Conservation (phyloP, 2,888 invertebrate genomes). For the Leptarthrus brevirostris region DNA sequence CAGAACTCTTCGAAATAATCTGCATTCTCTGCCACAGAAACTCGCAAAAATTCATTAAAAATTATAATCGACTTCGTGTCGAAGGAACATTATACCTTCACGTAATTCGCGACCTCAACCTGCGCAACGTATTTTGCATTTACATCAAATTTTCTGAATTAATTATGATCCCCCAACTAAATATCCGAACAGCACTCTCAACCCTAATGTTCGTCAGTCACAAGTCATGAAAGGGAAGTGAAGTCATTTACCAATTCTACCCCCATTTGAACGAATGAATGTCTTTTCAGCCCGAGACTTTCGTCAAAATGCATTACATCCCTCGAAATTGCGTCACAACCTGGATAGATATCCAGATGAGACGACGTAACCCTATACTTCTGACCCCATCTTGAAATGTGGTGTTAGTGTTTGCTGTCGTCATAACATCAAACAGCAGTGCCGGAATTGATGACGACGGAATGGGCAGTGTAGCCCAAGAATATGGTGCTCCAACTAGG, state of each 20-base stretch:
- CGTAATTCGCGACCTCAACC: background rate
- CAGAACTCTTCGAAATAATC: too few relatives aligned
- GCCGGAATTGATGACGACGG: background rate
- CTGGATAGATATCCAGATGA: background rate
- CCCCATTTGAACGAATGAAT: conserved; percentile 16
- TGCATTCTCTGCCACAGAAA: too few relatives aligned
- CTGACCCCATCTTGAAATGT: background rate
- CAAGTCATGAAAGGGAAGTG: conserved; percentile 6
- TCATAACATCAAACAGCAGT: background rate
- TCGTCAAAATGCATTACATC: conserved; percentile 30
- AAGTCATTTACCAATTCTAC: conserved; percentile 4
- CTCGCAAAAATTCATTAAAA: too few relatives aligned
- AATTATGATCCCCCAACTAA: background rate
- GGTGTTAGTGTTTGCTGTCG: background rate
- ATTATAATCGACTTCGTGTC: too few relatives aligned
- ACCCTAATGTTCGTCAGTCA: background rate
- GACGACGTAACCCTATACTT: background rate
- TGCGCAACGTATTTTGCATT: background rate
- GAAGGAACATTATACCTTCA: too few relatives aligned
- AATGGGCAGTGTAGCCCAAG: background rate
- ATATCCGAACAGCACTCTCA: background rate
- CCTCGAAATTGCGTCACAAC: conserved; percentile 12
- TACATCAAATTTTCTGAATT: conserved; percentile 18
- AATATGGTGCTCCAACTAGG: background rate
- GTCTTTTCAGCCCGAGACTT: conserved; percentile 20